These are phyloP conservation scores for Chloroceryle aenea DNA, from an alignment of 2,113 vertebrate species.

Conservation along the genomic window DNA sequence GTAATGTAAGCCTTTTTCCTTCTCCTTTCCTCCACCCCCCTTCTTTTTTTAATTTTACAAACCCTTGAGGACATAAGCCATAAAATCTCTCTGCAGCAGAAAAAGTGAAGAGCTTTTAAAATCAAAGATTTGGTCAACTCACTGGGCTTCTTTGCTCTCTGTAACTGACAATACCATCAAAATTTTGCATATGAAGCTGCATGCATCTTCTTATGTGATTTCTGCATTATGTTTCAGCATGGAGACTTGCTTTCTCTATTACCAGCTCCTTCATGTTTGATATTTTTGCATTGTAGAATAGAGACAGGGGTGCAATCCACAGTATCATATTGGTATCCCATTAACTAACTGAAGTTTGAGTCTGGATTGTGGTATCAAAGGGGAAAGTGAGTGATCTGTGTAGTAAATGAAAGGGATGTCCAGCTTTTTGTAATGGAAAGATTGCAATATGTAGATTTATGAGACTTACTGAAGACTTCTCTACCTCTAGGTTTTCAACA, in stretches of 20 bases:
- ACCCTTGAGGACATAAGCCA: not conserved
- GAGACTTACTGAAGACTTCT: not conserved
- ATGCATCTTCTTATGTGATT: not conserved
- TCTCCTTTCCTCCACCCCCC: too few species aligned
- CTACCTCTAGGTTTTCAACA: not conserved
- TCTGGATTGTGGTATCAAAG: not conserved
- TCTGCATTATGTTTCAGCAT: not conserved
- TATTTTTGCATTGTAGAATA: not conserved
- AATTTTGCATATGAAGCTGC: not conserved
- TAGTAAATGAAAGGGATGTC: not conserved
- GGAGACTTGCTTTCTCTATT: not conserved
- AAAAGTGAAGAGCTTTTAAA: not conserved
- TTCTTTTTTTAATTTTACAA: not conserved
- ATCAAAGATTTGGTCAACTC: not conserved
- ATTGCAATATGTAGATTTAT: not conserved
- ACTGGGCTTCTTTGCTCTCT: not conserved
- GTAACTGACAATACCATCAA: not conserved
- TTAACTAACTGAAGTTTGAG: not conserved
- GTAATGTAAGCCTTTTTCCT: not conserved
- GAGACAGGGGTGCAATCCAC: not conserved
- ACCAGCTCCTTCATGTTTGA: not conserved
- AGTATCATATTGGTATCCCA: not conserved
- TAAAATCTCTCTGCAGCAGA: not conserved
- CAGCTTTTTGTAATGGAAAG: not conserved
- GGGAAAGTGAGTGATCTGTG: not conserved